Conservation (phyloP, 2,797 vertebrate genomes). For the Arnoldichthys spilopterus region DNA sequence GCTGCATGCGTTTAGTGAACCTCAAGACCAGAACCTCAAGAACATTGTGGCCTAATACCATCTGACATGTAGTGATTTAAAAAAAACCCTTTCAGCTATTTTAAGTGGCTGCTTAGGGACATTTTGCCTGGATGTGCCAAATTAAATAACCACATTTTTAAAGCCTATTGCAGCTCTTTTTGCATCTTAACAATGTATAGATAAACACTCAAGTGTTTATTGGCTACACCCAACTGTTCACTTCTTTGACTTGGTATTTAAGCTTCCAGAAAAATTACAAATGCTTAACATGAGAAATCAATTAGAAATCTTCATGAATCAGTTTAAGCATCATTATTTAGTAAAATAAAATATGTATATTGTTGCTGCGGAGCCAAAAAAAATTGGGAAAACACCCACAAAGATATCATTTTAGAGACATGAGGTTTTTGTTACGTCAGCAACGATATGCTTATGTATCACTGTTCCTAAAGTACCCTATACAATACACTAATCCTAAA, state of each 20-base stretch:
- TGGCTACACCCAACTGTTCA: not conserved
- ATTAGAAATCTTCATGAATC: too few species aligned
- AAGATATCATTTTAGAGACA: too few species aligned
- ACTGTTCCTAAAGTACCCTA: too few species aligned
- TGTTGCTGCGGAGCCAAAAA: too few species aligned
- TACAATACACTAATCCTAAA: not conserved
- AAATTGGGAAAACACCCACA: too few species aligned
- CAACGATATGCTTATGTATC: too few species aligned
- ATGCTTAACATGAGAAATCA: too few species aligned
- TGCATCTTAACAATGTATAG: not conserved
- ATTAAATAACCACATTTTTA: slow-evolving; percentile 18
- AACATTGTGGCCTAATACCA: not conserved
- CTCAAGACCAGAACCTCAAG: not conserved
- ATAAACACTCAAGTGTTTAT: not conserved
- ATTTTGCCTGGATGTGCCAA: slow-evolving; percentile 1
- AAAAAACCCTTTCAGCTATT: not conserved
- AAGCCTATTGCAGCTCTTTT: not conserved
- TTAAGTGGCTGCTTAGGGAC: not conserved
- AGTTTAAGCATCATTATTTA: too few species aligned
- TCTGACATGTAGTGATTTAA: slow-evolving; percentile 12
- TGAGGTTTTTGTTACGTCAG: too few species aligned
- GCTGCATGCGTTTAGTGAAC: not conserved
- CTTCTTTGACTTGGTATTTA: too few species aligned
- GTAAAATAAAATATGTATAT: too few species aligned
- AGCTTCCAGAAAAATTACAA: too few species aligned